Conservation (phyloP, 2,797 vertebrate species). For the Erpetoichthys calabaricus region DNA sequence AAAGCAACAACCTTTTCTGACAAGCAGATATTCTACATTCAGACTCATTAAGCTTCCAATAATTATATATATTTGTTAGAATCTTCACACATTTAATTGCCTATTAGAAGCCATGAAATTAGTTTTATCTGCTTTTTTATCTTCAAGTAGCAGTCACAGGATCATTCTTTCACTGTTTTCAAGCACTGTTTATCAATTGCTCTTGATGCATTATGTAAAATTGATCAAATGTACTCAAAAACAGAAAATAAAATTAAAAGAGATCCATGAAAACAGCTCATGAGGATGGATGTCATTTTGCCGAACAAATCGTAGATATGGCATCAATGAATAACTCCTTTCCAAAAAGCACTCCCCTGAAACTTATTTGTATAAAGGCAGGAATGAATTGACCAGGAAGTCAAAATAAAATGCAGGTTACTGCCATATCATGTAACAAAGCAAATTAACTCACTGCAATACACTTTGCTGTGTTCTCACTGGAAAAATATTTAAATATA, state of each 20-base stretch:
- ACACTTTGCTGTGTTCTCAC: no score
- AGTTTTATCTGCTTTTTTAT: slow-evolving; percentile 17
- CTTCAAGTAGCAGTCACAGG: background rate
- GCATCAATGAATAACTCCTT: background rate
- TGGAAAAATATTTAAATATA: no score
- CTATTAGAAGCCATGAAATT: slow-evolving; percentile 24
- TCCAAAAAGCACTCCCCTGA: no score
- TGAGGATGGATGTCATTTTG: background rate
- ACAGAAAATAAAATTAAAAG: background rate
- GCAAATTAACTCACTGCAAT: no score
- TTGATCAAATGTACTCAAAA: background rate
- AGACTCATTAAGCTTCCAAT: slow-evolving; percentile 30
- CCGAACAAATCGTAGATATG: background rate
- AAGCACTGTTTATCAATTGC: background rate
- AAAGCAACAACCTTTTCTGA: slow-evolving; percentile 23
- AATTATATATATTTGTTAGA: slow-evolving; percentile 32
- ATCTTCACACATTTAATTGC: slow-evolving; percentile 56
- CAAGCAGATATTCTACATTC: slow-evolving; percentile 15
- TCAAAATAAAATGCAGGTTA: no score
- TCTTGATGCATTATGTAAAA: background rate
- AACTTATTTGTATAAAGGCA: no score
- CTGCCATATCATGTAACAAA: no score
- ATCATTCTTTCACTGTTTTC: background rate
- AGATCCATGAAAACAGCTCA: background rate
- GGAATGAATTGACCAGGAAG: no score